Evolutionary conservation across 2,113 vertebrate genomes (phyloP).

Genomic region (Cyphomyrus plagiostoma): DNA sequence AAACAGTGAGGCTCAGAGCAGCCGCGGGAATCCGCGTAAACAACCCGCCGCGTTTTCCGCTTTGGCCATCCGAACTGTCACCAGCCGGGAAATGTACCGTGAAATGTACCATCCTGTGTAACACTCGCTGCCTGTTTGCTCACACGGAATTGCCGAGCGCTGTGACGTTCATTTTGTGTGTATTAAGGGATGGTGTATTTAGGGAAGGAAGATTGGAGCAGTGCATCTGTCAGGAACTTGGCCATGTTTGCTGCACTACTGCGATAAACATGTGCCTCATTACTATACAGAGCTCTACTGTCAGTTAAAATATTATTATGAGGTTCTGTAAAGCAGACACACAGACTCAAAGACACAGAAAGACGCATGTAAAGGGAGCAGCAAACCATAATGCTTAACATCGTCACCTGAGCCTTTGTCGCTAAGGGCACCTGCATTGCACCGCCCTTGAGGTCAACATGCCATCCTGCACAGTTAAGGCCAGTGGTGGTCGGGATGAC

Average conservation of each 20-base stretch:
- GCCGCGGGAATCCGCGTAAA: constrained; percentile 63
- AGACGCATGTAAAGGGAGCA: neutral
- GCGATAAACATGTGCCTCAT: neutral
- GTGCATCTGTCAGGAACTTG: neutral
- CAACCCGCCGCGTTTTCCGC: constrained; percentile 20
- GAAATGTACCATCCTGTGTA: neutral
- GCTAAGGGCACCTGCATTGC: neutral
- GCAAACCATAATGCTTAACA: no score
- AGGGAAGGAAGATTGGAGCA: neutral
- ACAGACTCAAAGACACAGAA: neutral
- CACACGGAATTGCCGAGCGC: neutral
- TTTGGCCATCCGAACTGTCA: constrained; percentile 16
- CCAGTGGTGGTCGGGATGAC: neutral
- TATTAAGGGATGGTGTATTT: neutral
- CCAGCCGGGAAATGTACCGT: constrained; percentile 8
- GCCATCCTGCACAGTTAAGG: neutral
- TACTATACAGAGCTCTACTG: neutral
- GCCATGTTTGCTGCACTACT: neutral
- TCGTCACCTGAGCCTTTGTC: neutral
- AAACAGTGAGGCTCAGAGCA: neutral
- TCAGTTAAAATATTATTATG: neutral
- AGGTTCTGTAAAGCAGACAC: neutral
- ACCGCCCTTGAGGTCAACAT: neutral
- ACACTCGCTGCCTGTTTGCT: neutral
- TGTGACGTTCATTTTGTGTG: neutral